Evolutionary conservation across 2,888 invertebrate species (phyloP).

Genomic region (Bruchidius siliquastri): DNA sequence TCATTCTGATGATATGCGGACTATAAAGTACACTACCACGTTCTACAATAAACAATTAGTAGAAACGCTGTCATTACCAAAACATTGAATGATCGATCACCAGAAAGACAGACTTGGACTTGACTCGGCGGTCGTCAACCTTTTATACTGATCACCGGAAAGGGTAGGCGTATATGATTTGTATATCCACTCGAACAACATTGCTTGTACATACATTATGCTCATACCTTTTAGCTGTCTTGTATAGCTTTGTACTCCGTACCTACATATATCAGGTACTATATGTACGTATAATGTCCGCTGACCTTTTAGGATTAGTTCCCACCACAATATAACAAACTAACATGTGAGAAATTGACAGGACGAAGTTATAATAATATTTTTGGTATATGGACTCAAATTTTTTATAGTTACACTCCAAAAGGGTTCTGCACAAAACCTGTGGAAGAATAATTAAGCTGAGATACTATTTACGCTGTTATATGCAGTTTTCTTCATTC

Average conservation of each 20-base stretch:
- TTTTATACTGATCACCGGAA: background rate
- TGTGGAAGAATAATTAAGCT: no score
- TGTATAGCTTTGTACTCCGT: background rate
- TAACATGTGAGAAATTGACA: no score
- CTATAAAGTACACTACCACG: no score
- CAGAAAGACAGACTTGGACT: background rate
- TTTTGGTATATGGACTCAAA: no score
- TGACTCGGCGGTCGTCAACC: background rate
- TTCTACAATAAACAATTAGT: no score
- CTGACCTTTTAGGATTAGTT: background rate
- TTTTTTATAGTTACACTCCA: no score
- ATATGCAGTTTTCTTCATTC: no score
- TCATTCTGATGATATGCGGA: no score
- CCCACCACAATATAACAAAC: background rate
- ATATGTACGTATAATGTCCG: background rate
- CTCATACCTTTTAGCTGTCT: background rate
- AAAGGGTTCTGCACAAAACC: no score
- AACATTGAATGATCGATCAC: background rate
- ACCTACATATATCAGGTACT: background rate
- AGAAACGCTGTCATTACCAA: background rate
- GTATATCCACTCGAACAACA: background rate
- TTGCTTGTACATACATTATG: background rate
- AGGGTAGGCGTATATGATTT: background rate
- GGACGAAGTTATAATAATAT: no score
- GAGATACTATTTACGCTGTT: no score